Base-by-base conservation (phyloP, 2,797 vertebrate species). In the Chanos chanos region DNA sequence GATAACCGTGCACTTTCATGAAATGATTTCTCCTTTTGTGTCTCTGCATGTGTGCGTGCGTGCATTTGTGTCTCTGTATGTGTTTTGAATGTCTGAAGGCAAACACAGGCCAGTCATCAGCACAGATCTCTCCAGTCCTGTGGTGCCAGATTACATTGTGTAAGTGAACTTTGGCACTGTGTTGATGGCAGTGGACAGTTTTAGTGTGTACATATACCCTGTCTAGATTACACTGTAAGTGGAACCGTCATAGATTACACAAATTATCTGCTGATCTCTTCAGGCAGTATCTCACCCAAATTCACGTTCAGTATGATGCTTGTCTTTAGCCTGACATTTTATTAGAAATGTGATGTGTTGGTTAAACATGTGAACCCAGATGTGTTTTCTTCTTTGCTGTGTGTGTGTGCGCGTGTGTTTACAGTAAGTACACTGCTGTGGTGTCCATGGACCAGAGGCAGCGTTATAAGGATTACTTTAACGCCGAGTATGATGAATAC, bases 401-500 rank as follows among this genome's bases (percentile, higher is more conserved):
- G n/a, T 40, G 8, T 24, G 5, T 5, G 36, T 12, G 37, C 9
- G 9, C 2, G 31, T 3, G 44, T 7, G 45, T 61, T 71, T 15
- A 18, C 79, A 98, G 94, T 66, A 95, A 94, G 75, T 97, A 96
- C 57, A 79, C 74, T 10, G 71, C 88, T 2, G 80, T 98, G 31
- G 77, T 82, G 55, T 94, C 94, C 7, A 67, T 81, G 1, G 89
- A 95, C 73, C 94, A 98, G 78, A 81, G 91, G 34, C 91, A 95
- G 76, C 81, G 71, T 62, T 98, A 94, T 82, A 93, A 93, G 71
- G 72, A 92, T 13, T 94, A 96, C 79, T 98, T 97, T 76, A 92
- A 91, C 5, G 90, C 89, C 0, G 94, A 97, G 72, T 98, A 94
- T 12, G 92, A 90, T 0, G 94, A 98, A 62, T 98, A 98, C 62